phyloP scores from a whole-genome alignment of 2,888 invertebrate genomes.

The Pammene fasciana region DNA sequence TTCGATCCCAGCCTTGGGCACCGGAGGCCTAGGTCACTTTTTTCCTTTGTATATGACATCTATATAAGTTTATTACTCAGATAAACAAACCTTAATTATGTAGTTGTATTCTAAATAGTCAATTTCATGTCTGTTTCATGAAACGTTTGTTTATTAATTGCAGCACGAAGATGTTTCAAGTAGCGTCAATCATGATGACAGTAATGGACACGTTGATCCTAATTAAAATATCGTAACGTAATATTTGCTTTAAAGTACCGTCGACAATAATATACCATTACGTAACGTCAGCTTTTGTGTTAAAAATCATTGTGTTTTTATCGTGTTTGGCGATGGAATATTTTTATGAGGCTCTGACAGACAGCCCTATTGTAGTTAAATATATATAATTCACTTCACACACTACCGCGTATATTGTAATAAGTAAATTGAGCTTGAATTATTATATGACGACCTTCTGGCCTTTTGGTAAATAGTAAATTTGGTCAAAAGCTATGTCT shows the following conservation, averaged over 20 bases:
- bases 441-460: neutral
- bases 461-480: neutral
- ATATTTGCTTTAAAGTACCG: constrained; percentile 33
- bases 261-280: constrained; percentile 13
- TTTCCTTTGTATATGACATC: too few species aligned
- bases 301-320: constrained; percentile 31
- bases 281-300: constrained; percentile 35
- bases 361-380: constrained; percentile 33
- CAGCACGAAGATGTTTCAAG: constrained; percentile 20
- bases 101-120: constrained; percentile 1
- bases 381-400: constrained; percentile 31
- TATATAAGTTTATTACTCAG: too few species aligned
- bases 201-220: constrained; percentile 23
- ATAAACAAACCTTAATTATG: neutral
- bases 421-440: constrained; percentile 10
- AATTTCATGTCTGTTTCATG: neutral
- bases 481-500: neutral
- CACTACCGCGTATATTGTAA: constrained; percentile 5
- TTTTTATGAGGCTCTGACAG: constrained; percentile 34
- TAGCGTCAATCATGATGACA: constrained; percentile 24
- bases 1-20: too few species aligned
- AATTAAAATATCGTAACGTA: constrained; percentile 29
- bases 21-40: too few species aligned
- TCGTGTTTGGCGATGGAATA: constrained; percentile 31
- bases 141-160: constrained; percentile 28